Base-by-base conservation (phyloP, 2,113 vertebrate genomes). In the Trichechus manatus region DNA sequence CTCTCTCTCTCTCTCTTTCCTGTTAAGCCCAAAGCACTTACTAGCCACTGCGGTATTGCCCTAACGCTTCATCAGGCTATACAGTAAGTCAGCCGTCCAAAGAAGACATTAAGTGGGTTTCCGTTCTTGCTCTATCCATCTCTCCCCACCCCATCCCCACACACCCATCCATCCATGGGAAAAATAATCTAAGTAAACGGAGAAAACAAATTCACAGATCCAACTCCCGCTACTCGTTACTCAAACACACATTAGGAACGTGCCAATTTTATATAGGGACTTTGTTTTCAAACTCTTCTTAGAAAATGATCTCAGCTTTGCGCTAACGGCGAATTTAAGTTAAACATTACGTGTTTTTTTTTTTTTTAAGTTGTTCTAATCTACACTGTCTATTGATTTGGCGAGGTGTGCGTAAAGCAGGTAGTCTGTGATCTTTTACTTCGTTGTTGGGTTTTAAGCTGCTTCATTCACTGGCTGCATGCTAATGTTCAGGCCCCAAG, bases 281-380 rank as follows among this genome's bases (percentile, higher is more conserved):
- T 84, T 77, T 68, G 29, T 88, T 93, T 93, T 50, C n/a, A 86
- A 70, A 74, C 25, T 31, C 82, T 66, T 95, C 86, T 47, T 93
- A 74, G 56, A 85, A 56, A 92, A 94, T 44, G 14, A 53, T 23
- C 53, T 61, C 20, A n/a, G 72, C 29, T 94, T 53, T 66, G 85
- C 11, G 44, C 59, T 36, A 20, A 27, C 64, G 7, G 31, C 3
- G 15, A 61, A 19, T 86, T 89, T 96, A 61, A 25, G 39, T 47
- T 8, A 20, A 36, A n/a, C 1, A 39, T 50, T 14, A 7, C 4
- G 5, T 27, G 33, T n/a, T 56, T 93, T 93, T 56, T 44, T 44
- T 92, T 50, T 6, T 74, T 27, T n/a, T 79, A 29, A 63, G 79
- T 78, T 92, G 20, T 84, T 87, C 82, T 95, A 31, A 79, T 39